phyloP scores from a whole-genome alignment of 2,113 vertebrate species.

The cattle (Bos taurus) region DNA sequence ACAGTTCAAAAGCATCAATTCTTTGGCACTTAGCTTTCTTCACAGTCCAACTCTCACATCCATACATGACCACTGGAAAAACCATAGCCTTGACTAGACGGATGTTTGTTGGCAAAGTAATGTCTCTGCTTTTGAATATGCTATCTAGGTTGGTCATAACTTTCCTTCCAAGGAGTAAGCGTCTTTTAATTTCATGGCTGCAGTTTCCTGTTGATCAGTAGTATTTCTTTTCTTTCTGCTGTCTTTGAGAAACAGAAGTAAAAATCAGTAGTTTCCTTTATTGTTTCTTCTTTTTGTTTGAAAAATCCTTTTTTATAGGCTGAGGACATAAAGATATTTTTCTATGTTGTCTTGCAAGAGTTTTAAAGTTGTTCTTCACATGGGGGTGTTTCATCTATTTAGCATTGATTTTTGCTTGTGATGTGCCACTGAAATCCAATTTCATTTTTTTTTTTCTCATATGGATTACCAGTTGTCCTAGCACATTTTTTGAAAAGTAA shows the following conservation, averaged over 20 bases:
- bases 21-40: no score
- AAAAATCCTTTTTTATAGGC: neutral
- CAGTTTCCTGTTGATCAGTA: neutral
- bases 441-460: neutral
- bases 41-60: no score
- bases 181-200: no score
- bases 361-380: neutral
- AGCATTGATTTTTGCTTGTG: neutral
- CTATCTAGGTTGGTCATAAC: no score
- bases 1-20: no score
- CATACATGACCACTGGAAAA: no score
- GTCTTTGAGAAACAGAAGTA: neutral
- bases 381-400: neutral
- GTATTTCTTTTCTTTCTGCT: neutral
- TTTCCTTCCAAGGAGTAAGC: no score
- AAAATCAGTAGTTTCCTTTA: neutral
- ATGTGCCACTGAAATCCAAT: neutral
- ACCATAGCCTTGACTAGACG: no score
- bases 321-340: neutral
- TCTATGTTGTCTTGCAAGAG: neutral
- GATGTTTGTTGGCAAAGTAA: no score
- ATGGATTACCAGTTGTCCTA: neutral
- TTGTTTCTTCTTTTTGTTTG: constrained; percentile 3
- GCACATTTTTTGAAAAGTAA: neutral
- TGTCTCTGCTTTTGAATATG: no score